phyloP scores from a whole-genome alignment of 2,113 vertebrate species.

The Cephalopterus ornatus region DNA sequence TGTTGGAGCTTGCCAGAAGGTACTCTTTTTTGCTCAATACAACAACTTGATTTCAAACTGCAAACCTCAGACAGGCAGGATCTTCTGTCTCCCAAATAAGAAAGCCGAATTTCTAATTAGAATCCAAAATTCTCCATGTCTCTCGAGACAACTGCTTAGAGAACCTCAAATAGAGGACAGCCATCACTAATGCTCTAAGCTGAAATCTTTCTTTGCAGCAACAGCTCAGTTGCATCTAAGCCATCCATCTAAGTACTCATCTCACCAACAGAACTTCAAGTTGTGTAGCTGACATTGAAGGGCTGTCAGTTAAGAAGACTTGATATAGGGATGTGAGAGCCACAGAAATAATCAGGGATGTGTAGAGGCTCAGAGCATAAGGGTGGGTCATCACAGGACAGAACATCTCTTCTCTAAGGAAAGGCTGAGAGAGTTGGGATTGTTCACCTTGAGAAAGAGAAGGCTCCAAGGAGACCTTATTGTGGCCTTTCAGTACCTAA shows the following conservation, averaged over 20 bases:
- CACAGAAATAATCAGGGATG: not conserved
- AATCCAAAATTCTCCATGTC: not conserved
- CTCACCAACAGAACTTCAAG: not conserved
- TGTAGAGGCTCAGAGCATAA: not conserved
- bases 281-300: not conserved
- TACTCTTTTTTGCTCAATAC: not conserved
- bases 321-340: not conserved
- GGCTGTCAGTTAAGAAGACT: not conserved
- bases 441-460: not conserved
- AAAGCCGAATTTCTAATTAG: not conserved
- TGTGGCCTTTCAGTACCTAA: not conserved
- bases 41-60: not conserved
- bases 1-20: not conserved
- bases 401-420: not conserved
- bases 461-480: not conserved
- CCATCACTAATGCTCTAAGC: not conserved
- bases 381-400: not conserved
- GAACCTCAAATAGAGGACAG: not conserved
- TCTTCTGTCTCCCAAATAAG: not conserved
- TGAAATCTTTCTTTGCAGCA: not conserved
- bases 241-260: not conserved
- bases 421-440: not conserved
- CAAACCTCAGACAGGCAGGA: not conserved
- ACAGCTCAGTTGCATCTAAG: not conserved
- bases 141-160: not conserved